Conservation (phyloP, 2,888 invertebrate species). For the Lumbricus terrestris region DNA sequence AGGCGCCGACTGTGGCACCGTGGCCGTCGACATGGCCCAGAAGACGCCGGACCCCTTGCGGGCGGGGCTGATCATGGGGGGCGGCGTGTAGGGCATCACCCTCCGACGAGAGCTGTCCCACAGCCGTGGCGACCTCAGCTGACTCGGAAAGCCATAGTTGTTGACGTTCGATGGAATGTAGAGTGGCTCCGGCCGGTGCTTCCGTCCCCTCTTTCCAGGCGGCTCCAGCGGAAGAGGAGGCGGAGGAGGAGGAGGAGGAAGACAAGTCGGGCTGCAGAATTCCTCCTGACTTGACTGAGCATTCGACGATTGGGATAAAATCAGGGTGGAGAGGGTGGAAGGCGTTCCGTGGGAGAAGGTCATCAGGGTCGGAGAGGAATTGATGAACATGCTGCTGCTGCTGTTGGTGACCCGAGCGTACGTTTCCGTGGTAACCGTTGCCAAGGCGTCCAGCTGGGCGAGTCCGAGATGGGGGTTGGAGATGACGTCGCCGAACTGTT, state of each 20-base stretch:
- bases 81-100: slow-evolving; percentile 79
- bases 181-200: slow-evolving; percentile 56
- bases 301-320: too few relatives aligned
- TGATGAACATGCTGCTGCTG: neutral
- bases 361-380: neutral
- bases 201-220: slow-evolving; percentile 29
- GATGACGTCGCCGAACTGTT: neutral
- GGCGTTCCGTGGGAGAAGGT: neutral
- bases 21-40: slow-evolving; percentile 58
- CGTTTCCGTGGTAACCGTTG: neutral
- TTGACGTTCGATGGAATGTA: slow-evolving; percentile 61
- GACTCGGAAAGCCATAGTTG: slow-evolving; percentile 62
- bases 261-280: neutral
- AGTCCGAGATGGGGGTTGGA: neutral
- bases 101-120: slow-evolving; percentile 21
- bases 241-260: too few relatives aligned
- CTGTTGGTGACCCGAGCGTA: neutral
- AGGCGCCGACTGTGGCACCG: slow-evolving; percentile 17
- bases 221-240: slow-evolving; percentile 24
- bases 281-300: neutral
- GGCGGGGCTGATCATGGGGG: slow-evolving; percentile 88
- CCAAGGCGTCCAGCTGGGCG: neutral
- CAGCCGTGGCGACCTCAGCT: slow-evolving; percentile 60
- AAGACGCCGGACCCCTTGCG: slow-evolving; percentile 84
- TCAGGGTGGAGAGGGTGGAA: neutral